Evolutionary conservation across 2,113 vertebrate species (phyloP).

Genomic region (Mormyrus lacerda): DNA sequence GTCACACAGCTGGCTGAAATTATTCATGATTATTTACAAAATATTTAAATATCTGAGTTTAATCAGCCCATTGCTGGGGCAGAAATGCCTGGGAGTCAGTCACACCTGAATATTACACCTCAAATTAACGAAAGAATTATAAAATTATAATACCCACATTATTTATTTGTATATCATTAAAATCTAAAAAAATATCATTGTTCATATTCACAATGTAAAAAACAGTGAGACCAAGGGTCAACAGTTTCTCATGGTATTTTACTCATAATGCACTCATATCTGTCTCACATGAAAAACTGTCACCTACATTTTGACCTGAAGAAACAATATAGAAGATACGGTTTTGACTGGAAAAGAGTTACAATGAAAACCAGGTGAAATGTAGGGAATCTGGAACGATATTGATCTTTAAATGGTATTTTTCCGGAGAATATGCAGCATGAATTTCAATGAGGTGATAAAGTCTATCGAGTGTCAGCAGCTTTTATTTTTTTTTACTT

Average conservation of each 20-base stretch:
- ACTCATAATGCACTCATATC: neutral
- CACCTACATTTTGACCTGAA: neutral
- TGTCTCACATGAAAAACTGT: neutral
- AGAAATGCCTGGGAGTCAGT: neutral
- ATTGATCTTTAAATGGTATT: neutral
- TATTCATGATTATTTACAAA: neutral
- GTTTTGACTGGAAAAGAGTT: neutral
- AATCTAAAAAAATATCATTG: neutral
- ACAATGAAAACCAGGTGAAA: neutral
- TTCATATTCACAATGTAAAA: neutral
- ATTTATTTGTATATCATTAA: neutral
- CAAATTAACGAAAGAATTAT: neutral
- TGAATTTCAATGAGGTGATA: conserved; percentile 9
- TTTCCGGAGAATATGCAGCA: neutral
- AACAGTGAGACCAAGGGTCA: neutral
- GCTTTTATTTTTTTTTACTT: neutral
- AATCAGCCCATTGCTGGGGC: neutral
- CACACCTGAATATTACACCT: neutral
- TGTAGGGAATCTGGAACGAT: neutral
- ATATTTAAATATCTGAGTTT: neutral
- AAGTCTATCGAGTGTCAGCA: conserved; percentile 4
- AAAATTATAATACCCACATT: neutral
- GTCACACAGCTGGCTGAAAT: neutral
- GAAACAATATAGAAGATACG: neutral
- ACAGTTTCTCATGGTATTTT: neutral